Evolutionary conservation across 2,888 invertebrate species (phyloP).

Genomic region (Drosophila basisetae): DNA sequence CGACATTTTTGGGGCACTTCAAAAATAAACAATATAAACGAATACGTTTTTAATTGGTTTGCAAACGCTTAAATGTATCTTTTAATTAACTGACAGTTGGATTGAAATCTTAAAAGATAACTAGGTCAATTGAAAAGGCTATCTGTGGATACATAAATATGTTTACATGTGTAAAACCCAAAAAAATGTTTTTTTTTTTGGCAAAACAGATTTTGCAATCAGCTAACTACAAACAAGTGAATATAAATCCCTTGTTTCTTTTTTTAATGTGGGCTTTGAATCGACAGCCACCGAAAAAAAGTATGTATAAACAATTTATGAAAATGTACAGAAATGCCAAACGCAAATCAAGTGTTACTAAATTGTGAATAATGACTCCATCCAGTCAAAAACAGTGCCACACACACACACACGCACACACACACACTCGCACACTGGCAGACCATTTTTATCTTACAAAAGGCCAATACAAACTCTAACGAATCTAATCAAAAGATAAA

Average conservation of each 20-base stretch:
- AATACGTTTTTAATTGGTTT: conserved; percentile 30
- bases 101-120: neutral
- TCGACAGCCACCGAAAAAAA: conserved; percentile 7
- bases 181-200: conserved; percentile 9
- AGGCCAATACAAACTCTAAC: conserved; percentile 74
- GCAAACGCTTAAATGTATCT: conserved; percentile 16
- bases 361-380: conserved; percentile 81
- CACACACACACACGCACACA: conserved; percentile 21
- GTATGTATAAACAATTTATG: conserved; percentile 62
- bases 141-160: neutral
- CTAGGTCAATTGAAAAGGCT: conserved; percentile 40
- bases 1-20: conserved; percentile 40
- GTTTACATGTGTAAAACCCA: neutral
- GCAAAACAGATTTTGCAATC: conserved; percentile 32
- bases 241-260: conserved; percentile 6
- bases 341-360: conserved; percentile 80
- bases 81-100: conserved; percentile 30
- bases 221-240: conserved; percentile 12
- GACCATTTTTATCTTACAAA: conserved; percentile 69
- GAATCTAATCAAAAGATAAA: conserved; percentile 81
- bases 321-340: conserved; percentile 71
- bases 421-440: conserved; percentile 19
- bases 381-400: conserved; percentile 31
- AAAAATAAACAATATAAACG: conserved; percentile 9
- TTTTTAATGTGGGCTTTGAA: conserved; percentile 15